Percentiles rank a stretch among this genome's conserved stretches.
Evolutionary conservation across 2,888 invertebrate species (phyloP).

Genomic region (Melinopterus prodromus): DNA sequence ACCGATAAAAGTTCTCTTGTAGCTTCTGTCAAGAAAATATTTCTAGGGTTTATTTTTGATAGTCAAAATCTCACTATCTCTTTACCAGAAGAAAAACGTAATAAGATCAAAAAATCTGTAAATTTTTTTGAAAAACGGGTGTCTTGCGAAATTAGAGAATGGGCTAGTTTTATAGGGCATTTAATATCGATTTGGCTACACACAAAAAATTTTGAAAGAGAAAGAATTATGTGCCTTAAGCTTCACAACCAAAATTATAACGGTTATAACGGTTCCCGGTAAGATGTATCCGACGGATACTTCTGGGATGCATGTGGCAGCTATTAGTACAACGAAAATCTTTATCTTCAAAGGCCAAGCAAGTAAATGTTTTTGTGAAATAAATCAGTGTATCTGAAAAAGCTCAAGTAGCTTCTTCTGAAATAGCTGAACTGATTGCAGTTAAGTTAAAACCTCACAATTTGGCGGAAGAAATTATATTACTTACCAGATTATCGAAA

Average conservation of each 20-base stretch:
- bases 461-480: conserved; percentile 15
- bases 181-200: conserved; percentile 47
- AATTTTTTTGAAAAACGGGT: too few species aligned
- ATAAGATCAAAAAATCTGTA: too few species aligned
- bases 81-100: too few species aligned
- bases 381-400: conserved; percentile 31
- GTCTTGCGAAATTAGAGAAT: too few species aligned
- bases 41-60: conserved; percentile 42
- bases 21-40: conserved; percentile 39
- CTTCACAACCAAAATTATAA: conserved; percentile 38
- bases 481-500: not conserved
- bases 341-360: conserved; percentile 26
- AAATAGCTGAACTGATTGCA: conserved; percentile 37
- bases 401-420: conserved; percentile 36
- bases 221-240: conserved; percentile 38
- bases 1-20: conserved; percentile 38
- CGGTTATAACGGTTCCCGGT: too few species aligned
- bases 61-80: not conserved
- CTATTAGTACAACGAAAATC: too few species aligned
- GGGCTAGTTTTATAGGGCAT: conserved; percentile 39
- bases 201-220: conserved; percentile 43
- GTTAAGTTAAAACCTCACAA: too few species aligned
- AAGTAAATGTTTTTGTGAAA: conserved; percentile 36
- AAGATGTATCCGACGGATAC: too few species aligned
- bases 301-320: too few species aligned